Conservation (phyloP, 2,113 vertebrate species). For the Nothocercus nigrocapillus region DNA sequence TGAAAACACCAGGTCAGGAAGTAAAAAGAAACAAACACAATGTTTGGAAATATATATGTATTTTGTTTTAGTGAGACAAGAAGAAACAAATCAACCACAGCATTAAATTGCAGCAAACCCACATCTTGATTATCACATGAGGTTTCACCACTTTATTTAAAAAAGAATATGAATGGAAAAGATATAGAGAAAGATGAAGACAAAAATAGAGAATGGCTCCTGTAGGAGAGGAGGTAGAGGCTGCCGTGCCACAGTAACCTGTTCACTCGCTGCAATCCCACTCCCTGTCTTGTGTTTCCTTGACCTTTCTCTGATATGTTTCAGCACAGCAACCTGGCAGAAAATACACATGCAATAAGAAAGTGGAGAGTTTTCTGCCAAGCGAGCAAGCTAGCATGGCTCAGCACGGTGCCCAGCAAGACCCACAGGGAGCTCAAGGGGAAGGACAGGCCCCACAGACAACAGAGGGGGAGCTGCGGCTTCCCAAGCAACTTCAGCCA, state of each 20-base stretch:
- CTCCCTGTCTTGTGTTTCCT: background rate
- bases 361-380: background rate
- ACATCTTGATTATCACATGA: background rate
- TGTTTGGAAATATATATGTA: background rate
- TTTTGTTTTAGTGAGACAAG: background rate
- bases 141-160: background rate
- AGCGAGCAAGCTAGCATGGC: background rate
- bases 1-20: background rate
- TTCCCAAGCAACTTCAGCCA: background rate
- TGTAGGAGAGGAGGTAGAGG: background rate
- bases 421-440: too few relatives aligned
- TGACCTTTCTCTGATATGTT: background rate
- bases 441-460: too few relatives aligned
- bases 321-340: background rate
- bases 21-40: fast-evolving
- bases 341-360: background rate
- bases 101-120: background rate
- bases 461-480: background rate
- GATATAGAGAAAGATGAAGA: background rate
- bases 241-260: background rate
- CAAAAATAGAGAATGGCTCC: background rate
- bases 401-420: background rate
- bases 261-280: background rate
- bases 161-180: background rate
- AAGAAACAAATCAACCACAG: background rate